Evolutionary conservation across 2,888 invertebrate species (phyloP).

Genomic region (Megalurothrips usitatus): DNA sequence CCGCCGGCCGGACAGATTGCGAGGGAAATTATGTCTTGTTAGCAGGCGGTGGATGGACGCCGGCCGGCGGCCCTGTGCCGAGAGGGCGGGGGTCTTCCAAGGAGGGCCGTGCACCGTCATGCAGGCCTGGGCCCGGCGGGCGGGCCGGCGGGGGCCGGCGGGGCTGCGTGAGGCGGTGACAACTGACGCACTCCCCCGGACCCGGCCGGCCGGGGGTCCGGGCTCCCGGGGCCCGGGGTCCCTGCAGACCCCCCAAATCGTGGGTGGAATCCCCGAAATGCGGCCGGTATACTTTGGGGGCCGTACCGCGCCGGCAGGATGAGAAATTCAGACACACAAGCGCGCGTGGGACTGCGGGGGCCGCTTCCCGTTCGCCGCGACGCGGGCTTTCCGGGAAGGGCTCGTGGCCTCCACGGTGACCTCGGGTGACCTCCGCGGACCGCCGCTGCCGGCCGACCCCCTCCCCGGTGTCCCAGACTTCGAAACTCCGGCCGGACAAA

Average conservation of each 20-base stretch:
- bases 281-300: too few species aligned
- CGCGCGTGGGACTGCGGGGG: too few species aligned
- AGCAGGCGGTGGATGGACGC: neutral
- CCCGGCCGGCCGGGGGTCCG: too few species aligned
- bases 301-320: too few species aligned
- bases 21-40: conserved; percentile 19
- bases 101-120: neutral
- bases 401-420: neutral
- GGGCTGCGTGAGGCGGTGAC: neutral
- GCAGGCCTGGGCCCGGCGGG: neutral
- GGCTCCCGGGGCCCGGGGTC: too few species aligned
- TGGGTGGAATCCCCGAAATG: too few species aligned
- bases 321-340: too few species aligned
- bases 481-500: neutral
- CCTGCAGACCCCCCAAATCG: too few species aligned
- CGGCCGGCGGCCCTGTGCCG: neutral
- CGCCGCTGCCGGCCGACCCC: neutral
- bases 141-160: neutral
- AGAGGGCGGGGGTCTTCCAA: neutral
- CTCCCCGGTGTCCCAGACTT: neutral
- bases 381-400: too few species aligned
- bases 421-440: neutral
- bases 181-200: neutral
- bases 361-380: too few species aligned
- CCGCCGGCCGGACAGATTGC: conserved; percentile 3